Evolutionary conservation across 35 echinoderm and acorn worm genomes (phyloP).

Genomic region (Amphiura filiformis): DNA sequence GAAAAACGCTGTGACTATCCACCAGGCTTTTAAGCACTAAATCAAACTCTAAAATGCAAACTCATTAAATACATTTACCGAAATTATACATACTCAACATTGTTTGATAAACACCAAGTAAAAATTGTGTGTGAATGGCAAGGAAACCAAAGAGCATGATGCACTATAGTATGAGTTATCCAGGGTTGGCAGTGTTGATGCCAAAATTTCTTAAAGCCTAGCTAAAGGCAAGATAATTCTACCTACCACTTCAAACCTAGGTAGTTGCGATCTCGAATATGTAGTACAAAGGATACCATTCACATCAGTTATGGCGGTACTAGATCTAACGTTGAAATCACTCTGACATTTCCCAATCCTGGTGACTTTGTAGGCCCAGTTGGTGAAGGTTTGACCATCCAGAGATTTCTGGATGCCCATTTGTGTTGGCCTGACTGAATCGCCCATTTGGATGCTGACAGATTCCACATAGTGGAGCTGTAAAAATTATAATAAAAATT

Average conservation of each 20-base stretch:
- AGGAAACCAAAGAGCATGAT: no score
- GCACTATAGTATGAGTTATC: no score
- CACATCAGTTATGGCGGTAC: slow-evolving; percentile 15
- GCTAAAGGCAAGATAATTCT: no score
- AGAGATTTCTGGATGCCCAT: slow-evolving; percentile 58
- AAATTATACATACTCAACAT: no score
- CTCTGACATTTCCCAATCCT: slow-evolving; percentile 26
- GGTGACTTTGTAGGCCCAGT: slow-evolving; percentile 78
- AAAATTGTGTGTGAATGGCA: no score
- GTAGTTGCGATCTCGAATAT: slow-evolving; percentile 32
- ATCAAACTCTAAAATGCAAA: no score
- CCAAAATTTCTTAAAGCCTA: no score
- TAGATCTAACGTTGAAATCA: slow-evolving; percentile 34
- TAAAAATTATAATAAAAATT: neutral
- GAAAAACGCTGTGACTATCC: no score
- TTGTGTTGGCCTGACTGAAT: slow-evolving; percentile 75
- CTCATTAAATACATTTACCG: no score
- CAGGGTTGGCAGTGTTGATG: no score
- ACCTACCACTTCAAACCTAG: slow-evolving; percentile 82
- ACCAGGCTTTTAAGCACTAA: no score
- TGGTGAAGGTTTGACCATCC: slow-evolving; percentile 59
- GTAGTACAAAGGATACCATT: slow-evolving; percentile 58
- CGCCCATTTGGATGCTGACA: slow-evolving; percentile 92
- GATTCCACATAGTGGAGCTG: slow-evolving; percentile 59
- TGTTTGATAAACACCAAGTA: no score